Conservation (phyloP, 2,797 vertebrate genomes). For the Otolemur crassicaudatus region DNA sequence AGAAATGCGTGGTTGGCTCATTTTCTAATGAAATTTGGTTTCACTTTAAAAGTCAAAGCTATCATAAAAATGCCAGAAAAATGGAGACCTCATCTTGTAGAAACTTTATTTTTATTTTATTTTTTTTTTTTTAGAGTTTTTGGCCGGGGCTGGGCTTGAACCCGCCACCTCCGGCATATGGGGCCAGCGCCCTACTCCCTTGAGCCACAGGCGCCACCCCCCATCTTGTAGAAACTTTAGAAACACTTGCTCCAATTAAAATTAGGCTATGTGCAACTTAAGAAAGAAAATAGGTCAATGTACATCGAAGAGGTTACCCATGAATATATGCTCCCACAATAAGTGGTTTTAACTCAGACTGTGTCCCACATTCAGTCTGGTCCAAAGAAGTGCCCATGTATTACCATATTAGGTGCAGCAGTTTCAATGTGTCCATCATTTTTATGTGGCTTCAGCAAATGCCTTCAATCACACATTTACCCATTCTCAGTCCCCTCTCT, state of each 20-base stretch:
- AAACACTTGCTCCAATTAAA: constrained; percentile 56
- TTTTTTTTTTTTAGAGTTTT: no score
- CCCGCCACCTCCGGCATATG: no score
- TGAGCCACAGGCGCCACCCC: no score
- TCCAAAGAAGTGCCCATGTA: constrained; percentile 76
- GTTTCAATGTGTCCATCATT: constrained; percentile 67
- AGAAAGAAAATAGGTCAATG: constrained; percentile 72
- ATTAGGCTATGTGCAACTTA: constrained; percentile 73
- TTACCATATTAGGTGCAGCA: constrained; percentile 76
- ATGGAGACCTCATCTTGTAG: neutral
- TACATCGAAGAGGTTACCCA: constrained; percentile 82
- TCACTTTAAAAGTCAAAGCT: constrained; percentile 75
- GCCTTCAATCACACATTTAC: constrained; percentile 66
- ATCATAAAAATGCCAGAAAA: constrained; percentile 65
- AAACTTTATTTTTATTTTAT: no score
- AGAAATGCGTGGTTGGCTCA: constrained; percentile 77
- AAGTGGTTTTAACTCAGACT: constrained; percentile 72
- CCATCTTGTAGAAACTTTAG: neutral
- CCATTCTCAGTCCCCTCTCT: constrained; percentile 87
- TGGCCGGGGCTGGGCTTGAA: no score
- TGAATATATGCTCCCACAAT: constrained; percentile 76
- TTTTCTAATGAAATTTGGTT: constrained; percentile 85
- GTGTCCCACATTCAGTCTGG: constrained; percentile 72
- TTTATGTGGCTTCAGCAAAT: constrained; percentile 39
- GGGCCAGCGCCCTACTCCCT: no score